Base-by-base conservation (phyloP, 2,113 vertebrate species). In the Colius striatus region DNA sequence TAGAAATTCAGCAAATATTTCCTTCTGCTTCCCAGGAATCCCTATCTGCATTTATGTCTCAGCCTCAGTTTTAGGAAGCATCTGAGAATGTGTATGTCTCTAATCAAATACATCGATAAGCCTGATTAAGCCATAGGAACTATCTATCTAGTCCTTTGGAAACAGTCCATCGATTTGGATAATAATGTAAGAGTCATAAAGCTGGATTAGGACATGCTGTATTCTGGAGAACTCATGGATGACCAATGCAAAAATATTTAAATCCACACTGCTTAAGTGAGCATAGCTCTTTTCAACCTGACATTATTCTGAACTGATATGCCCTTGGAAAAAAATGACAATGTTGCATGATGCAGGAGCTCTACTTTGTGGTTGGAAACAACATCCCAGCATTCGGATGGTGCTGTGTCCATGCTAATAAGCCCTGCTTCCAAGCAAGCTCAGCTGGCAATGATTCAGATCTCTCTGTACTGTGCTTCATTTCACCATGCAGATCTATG, bases 31-130 rank as follows among this genome's bases (percentile, higher is more conserved):
- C 54, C 36, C 19, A 47, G 30, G 25, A 63, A 62, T 38, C 2
- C 1, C 4, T 29, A 2, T 11, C 16, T 68, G 12, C 11, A 43
- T 3, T 20, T 45, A 65, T 1, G 1, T 51, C 30, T 68, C 27
- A 63, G 12, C 3, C 14, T 4, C 10, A n/a, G 5, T 43, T 63
- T 16, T 36, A 70, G 7, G 11, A 77, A 86, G 4, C 8, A 57
- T 25, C 10, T 68, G 51, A 50, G 27, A 87, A 62, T 4, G 4
- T 38, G 9, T 9, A 54, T 77, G 50, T 62, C 10, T 70, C 36
- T 55, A 48, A 34, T 15, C 14, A 55, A 13, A 53, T n/a, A 29
- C 5, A 23, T 15, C 73, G 36, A 16, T 30, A 62, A 62, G 9
- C 9, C 13, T 26, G 25, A 43, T 19, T 51, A 88, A 84, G 3